Percentiles rank a stretch among this genome's conserved stretches.
These are phyloP conservation scores for Rapana venosa DNA, from an alignment of 2,888 invertebrate species.

Conservation along the genomic window DNA sequence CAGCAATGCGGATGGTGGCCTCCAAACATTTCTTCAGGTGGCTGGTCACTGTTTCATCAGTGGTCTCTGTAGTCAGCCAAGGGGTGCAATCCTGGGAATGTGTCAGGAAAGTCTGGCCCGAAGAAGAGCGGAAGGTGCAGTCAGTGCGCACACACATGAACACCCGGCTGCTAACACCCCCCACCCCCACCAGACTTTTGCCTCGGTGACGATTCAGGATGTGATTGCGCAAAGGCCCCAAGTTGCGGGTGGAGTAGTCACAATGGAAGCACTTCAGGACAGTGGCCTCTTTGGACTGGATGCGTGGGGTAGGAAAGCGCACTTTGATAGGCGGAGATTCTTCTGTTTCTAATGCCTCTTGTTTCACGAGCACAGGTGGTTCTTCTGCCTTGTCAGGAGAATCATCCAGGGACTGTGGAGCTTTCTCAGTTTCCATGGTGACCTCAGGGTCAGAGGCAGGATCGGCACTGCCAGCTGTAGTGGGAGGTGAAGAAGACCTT, in stretches of 20 bases:
- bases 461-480: background rate
- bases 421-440: background rate
- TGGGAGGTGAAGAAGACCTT: background rate
- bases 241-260: constrained; percentile 50
- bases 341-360: constrained; percentile 39
- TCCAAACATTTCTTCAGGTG: constrained; percentile 49
- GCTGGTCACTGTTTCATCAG: constrained; percentile 48
- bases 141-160: constrained; percentile 66
- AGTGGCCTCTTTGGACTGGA: constrained; percentile 52
- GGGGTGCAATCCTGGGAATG: constrained; percentile 66
- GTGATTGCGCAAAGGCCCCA: constrained; percentile 51
- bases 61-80: constrained; percentile 51
- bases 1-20: constrained; percentile 47
- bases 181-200: constrained; percentile 50
- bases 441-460: background rate
- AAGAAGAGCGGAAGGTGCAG: constrained; percentile 64
- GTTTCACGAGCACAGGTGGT: constrained; percentile 30
- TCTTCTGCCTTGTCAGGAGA: background rate
- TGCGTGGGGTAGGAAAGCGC: constrained; percentile 38
- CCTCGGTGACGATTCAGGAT: constrained; percentile 53
- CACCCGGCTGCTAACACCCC: constrained; percentile 54
- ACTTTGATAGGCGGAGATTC: constrained; percentile 44
- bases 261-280: constrained; percentile 68
- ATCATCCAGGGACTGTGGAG: background rate
- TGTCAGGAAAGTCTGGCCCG: constrained; percentile 59